Conservation (phyloP, 2,113 vertebrate genomes). For the Chlorodrepanis virens region DNA sequence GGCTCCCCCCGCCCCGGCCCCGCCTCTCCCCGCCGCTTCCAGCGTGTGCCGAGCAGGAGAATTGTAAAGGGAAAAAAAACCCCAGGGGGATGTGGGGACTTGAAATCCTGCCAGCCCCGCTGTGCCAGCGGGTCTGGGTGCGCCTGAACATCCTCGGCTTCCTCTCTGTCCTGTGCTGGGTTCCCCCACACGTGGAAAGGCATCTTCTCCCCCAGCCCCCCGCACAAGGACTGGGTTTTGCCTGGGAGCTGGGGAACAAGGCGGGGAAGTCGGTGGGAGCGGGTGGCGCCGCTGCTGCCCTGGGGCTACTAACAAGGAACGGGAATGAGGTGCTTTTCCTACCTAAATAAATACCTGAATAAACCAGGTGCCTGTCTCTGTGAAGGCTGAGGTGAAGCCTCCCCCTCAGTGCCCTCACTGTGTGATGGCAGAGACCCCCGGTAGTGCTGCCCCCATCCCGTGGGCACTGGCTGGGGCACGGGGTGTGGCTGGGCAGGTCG, state of each 20-base stretch:
- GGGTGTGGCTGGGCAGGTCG: neutral
- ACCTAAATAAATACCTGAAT: neutral
- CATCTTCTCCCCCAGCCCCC: neutral
- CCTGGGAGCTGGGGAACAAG: neutral
- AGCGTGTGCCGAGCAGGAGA: fast-evolving
- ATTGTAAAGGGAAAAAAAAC: fast-evolving
- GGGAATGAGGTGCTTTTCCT: slow-evolving; percentile 2
- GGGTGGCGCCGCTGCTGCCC: neutral
- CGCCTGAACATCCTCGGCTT: fast-evolving
- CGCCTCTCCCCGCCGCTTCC: neutral
- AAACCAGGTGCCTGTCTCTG: neutral
- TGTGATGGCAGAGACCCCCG: neutral
- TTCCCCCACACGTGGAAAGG: neutral
- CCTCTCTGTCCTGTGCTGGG: neutral
- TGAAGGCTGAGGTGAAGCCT: neutral
- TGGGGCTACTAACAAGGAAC: fast-evolving
- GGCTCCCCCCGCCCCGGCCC: fast-evolving
- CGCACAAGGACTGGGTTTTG: neutral
- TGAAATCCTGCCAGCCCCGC: fast-evolving
- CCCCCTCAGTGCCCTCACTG: fast-evolving
- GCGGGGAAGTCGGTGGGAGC: neutral
- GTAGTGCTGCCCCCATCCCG: fast-evolving
- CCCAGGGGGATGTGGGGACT: fast-evolving
- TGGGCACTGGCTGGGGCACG: neutral
- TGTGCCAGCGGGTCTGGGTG: neutral